A percentile compares a stretch with the other conserved stretches of the same genome.
Conservation (phyloP, 2,888 invertebrate species). For the Zhuqinia jingwanae region DNA sequence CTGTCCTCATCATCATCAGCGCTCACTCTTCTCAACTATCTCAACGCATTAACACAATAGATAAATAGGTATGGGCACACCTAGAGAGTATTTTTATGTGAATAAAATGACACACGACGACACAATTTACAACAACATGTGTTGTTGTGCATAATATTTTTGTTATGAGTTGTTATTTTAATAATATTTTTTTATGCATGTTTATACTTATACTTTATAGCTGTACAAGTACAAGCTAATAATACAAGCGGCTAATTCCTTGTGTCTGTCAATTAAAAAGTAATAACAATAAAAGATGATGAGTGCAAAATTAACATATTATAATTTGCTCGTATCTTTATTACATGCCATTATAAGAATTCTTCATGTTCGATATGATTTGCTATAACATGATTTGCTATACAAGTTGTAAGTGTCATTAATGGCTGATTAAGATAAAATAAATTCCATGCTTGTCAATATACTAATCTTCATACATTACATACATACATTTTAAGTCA, state of each 20-base stretch:
- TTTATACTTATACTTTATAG: too few species aligned
- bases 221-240: neutral
- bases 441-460: too few species aligned
- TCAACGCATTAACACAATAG: slow-evolving; percentile 12
- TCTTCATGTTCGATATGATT: too few species aligned
- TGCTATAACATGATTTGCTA: too few species aligned
- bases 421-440: too few species aligned
- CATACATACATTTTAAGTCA: too few species aligned
- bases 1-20: neutral
- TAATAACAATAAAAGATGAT: neutral
- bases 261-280: neutral
- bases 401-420: too few species aligned
- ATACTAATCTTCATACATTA: too few species aligned
- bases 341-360: neutral
- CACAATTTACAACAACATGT: neutral
- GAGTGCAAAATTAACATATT: slow-evolving; percentile 17
- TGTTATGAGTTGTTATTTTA: too few species aligned
- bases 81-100: slow-evolving; percentile 56
- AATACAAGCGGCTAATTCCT: too few species aligned
- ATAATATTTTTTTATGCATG: slow-evolving; percentile 44
- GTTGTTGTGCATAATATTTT: neutral
- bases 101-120: neutral
- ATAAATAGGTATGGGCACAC: slow-evolving; percentile 60
- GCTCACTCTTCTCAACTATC: neutral
- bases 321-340: too few species aligned